Evolutionary conservation across 2,797 vertebrate species (phyloP), one percentile per base, ranked within the genome.

Genomic region (Hyperoplus lanceolatus): DNA sequence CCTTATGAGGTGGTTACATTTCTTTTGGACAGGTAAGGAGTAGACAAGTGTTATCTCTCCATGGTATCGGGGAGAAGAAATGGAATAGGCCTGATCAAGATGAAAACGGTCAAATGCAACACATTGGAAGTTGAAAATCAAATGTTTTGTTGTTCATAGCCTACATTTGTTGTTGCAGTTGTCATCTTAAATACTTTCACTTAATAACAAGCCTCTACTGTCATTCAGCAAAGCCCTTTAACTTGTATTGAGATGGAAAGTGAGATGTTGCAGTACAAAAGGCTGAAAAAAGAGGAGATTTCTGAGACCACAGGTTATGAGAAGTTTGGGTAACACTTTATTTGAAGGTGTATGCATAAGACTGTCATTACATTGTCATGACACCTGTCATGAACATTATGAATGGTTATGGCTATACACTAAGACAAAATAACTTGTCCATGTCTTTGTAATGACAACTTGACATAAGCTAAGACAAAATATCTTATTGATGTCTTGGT

Each of bases 71-170:
- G 75, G 63, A 73, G 67, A 75, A 63, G 4, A 15, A 66, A 58
- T 6, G 15, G 13, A 79, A 59, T 53, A 65, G 59, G 67, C 82
- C 60, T 77, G 49, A 43, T 83, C 41, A 73, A 73, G 71, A 73
- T 43, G 41, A 94, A 94, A 90, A 80, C 75, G 77, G 92, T 87
- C 74, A 89, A 90, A 92, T 21, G 85, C 74, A 69, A 59, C 67
- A 64, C 36, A 41, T 62, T 60, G 51, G 53, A 72, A 61, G 79
- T 65, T 42, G 49, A 65, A 60, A 61, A 21, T 21, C 21, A 2
- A 2, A 21, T 2, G 21, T 84, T 68, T 72, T 76, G 74, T 72
- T 65, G 54, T 51, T 70, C 79, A 56, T 69, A 42, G 36, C 21
- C 21, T 54, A 54, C 36, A 39, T 61, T 5, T n/a, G 1, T 48